Percentiles rank a stretch among this genome's conserved stretches.
These are phyloP conservation scores for Saturnia japonica DNA, from an alignment of 2,888 invertebrate species.

Conservation along the genomic window DNA sequence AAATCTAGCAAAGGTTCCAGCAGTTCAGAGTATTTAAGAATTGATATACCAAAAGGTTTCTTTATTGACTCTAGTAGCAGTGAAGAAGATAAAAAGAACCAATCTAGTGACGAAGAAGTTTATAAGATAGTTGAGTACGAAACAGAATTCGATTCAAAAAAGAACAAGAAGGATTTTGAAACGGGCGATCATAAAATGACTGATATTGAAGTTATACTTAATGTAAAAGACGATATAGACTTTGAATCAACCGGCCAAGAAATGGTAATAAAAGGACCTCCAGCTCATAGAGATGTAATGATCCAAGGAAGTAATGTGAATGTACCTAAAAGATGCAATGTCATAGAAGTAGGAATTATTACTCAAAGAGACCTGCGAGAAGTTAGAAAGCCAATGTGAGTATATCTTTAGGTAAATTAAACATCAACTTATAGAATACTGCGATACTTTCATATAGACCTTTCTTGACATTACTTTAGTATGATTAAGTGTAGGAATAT, in stretches of 20 bases:
- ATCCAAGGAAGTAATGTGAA: conserved; percentile 53
- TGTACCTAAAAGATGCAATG: conserved; percentile 53
- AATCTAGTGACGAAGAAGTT: conserved; percentile 64
- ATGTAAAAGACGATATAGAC: conserved; percentile 41
- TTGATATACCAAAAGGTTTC: conserved; percentile 66
- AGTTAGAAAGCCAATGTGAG: conserved; percentile 58
- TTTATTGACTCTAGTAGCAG: conserved; percentile 50
- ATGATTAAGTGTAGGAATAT: not conserved
- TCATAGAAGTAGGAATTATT: conserved; percentile 61
- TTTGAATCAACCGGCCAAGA: conserved; percentile 44
- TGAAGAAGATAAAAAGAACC: conserved; percentile 40
- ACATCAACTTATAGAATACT: not conserved
- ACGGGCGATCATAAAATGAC: conserved; percentile 39
- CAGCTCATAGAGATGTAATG: conserved; percentile 47
- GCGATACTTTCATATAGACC: not conserved
- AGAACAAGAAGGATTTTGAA: conserved; percentile 33
- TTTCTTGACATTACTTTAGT: not conserved
- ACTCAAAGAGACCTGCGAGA: conserved; percentile 54
- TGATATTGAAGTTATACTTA: conserved; percentile 46
- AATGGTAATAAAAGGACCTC: conserved; percentile 39
- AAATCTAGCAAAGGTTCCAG: conserved; percentile 40
- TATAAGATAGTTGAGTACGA: conserved; percentile 70
- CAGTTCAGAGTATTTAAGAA: conserved; percentile 59
- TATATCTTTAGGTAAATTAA: conserved; percentile 23
- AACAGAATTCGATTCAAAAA: conserved; percentile 44